These are phyloP conservation scores for Pogonocherus hispidulus DNA, from an alignment of 2,888 invertebrate genomes.

Conservation along the genomic window DNA sequence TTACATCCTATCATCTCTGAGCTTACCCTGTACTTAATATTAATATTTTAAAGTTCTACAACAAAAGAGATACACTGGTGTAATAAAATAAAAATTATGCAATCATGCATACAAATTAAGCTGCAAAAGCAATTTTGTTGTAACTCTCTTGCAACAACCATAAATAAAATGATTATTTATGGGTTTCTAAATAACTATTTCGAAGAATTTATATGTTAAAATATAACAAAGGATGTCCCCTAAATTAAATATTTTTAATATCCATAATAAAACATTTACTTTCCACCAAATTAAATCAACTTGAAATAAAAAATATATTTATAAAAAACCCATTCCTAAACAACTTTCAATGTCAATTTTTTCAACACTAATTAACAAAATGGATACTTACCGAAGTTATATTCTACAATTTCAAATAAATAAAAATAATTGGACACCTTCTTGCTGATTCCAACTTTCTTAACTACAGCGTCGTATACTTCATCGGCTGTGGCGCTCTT, in stretches of 20 bases:
- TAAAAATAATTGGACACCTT: slow-evolving; percentile 93
- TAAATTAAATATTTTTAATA: not conserved
- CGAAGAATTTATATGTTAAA: not conserved
- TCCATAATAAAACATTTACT: not conserved
- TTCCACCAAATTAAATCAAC: not conserved
- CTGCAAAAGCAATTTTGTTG: not conserved
- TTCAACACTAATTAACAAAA: no score
- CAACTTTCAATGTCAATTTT: no score
- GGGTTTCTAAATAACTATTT: not conserved
- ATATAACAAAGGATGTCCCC: not conserved
- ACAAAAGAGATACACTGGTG: not conserved
- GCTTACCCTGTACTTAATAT: no score
- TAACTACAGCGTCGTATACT: slow-evolving; percentile 89
- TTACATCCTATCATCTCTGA: no score
- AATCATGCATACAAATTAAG: not conserved
- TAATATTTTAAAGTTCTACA: no score
- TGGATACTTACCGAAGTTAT: slow-evolving; percentile 91
- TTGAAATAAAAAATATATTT: not conserved
- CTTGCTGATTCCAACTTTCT: slow-evolving; percentile 85
- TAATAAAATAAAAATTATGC: not conserved
- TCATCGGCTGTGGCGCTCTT: slow-evolving; percentile 92
- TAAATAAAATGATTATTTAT: not conserved
- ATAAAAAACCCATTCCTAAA: no score
- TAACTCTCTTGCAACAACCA: not conserved
- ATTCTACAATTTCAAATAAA: slow-evolving; percentile 96